Conservation (phyloP, 2,113 vertebrate genomes). For the Epinephelus fuscoguttatus region DNA sequence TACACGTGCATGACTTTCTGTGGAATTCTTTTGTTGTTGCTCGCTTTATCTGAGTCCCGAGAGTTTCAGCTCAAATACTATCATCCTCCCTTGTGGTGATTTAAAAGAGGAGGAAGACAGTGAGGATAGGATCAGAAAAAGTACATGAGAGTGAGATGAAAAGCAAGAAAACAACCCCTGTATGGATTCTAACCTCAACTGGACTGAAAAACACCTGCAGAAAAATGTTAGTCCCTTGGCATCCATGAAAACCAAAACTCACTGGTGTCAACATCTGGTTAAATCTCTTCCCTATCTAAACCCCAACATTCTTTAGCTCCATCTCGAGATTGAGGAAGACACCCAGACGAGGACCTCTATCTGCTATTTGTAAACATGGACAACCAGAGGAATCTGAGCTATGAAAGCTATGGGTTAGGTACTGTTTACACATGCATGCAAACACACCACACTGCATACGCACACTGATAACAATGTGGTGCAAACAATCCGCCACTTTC, state of each 20-base stretch:
- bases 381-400: conserved; percentile 64
- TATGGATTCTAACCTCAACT: neutral
- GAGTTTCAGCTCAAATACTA: conserved; percentile 33
- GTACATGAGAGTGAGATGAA: conserved; percentile 13
- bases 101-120: conserved; percentile 26
- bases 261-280: conserved; percentile 8
- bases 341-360: conserved; percentile 32
- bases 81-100: conserved; percentile 1
- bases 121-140: neutral
- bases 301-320: conserved; percentile 50
- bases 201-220: conserved; percentile 1
- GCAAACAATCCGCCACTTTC: conserved; percentile 50
- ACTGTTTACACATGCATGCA: conserved; percentile 62
- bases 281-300: conserved; percentile 29
- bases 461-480: conserved; percentile 57
- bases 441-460: conserved; percentile 27
- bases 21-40: conserved; percentile 38
- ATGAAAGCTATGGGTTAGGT: conserved; percentile 65
- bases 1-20: conserved; percentile 18
- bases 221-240: conserved; percentile 12
- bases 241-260: conserved; percentile 5
- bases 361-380: conserved; percentile 64
- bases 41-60: conserved; percentile 28
- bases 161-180: conserved; percentile 22
- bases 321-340: conserved; percentile 22